Percentiles rank a stretch among this genome's conserved stretches.
These are phyloP conservation scores for Pecten maximus DNA, from an alignment of 2,888 invertebrate species.

Conservation along the genomic window DNA sequence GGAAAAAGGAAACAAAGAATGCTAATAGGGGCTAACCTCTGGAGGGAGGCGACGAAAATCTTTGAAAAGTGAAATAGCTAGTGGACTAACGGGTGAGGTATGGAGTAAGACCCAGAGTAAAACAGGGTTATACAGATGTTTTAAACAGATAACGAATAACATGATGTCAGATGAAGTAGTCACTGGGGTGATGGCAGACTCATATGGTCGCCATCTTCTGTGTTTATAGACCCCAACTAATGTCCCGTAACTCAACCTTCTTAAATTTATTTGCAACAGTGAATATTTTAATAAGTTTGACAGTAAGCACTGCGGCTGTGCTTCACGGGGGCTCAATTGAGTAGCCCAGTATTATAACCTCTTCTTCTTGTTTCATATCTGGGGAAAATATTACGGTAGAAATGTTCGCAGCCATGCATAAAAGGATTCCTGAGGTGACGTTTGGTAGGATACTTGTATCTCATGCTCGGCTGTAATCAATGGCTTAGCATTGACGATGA, in stretches of 20 bases:
- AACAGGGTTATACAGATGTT: constrained; percentile 14
- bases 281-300: constrained; percentile 35
- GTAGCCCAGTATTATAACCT: neutral
- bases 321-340: neutral
- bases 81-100: constrained; percentile 11
- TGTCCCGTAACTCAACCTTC: constrained; percentile 17
- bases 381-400: constrained; percentile 30
- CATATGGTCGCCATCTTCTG: neutral
- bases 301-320: neutral
- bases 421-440: neutral
- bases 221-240: constrained; percentile 25
- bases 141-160: neutral
- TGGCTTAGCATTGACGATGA: constrained; percentile 20
- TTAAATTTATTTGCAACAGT: constrained; percentile 28
- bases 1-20: neutral
- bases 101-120: neutral
- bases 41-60: neutral
- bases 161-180: constrained; percentile 30
- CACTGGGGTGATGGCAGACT: neutral
- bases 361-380: constrained; percentile 13
- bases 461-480: constrained; percentile 19
- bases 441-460: neutral
- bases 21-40: neutral
- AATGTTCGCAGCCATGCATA: neutral
- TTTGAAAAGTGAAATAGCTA: neutral